Evolutionary conservation across 2,797 vertebrate genomes (phyloP), one percentile per base, ranked within the genome.

Genomic region (Ceryle rudis): DNA sequence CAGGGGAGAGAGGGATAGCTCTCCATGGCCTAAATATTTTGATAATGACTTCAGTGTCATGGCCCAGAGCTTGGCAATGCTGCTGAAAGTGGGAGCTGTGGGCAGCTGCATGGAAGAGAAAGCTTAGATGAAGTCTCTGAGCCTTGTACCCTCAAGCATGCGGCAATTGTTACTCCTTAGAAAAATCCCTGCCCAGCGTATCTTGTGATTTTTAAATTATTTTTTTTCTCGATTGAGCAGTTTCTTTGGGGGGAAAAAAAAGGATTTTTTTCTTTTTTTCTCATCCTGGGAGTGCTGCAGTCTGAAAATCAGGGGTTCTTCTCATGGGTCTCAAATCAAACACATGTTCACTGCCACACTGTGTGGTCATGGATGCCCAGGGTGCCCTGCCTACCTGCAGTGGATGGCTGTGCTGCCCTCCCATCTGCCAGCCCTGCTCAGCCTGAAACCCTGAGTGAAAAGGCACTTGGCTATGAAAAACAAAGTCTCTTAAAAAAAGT

Each of bases 1-100:
- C 74, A 81, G 66, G 22, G 67, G 12, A 88, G 41, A 61, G 69
- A 61, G 69, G 70, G 69, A 61, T 14, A n/a, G 37, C 33, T 93
- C 82, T 75, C 65, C 11, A 0, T 93, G 95, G 90, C 95, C 90
- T 95, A 90, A 94, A 95, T 96, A 95, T 55, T 95, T 95, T 35
- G 80, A 5, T 73, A 74, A 78, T 96, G 77, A 96, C 61, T 90
- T 91, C 91, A 90, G 94, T 88, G 93, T 92, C 79, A 35, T 44
- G 69, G 91, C 89, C 44, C 41, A 49, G 87, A 26, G 61, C 87
- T 37, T 86, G 87, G 87, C 96, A 87, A 2, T 2, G 49, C 78
- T 92, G 95, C 81, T 70, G 75, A 5, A 37, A 37, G 28, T 14
- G 42, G 61, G 82, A 94, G 84, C 83, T 18, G 57, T 54, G 86